phyloP scores from a whole-genome alignment of 2,113 vertebrate genomes.

The Cettia cetti region DNA sequence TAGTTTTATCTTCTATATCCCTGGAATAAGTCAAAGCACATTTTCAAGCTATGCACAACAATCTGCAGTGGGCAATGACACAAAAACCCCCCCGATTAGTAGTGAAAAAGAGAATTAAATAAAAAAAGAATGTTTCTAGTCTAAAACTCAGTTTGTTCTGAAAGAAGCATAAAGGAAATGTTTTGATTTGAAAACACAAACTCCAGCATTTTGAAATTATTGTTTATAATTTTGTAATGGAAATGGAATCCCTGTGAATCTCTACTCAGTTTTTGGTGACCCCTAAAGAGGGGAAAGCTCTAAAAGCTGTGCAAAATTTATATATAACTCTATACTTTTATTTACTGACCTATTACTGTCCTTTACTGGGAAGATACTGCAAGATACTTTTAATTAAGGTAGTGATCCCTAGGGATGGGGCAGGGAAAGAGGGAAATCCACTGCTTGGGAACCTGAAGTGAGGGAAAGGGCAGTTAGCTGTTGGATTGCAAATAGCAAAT shows the following conservation, averaged over 20 bases:
- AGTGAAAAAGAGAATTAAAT: neutral
- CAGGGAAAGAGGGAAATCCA: neutral
- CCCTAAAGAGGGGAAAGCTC: neutral
- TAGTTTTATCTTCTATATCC: neutral
- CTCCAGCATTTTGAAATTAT: neutral
- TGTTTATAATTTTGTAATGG: neutral
- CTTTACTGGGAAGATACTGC: neutral
- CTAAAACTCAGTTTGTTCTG: neutral
- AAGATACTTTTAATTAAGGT: neutral
- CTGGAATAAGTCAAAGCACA: neutral
- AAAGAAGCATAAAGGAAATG: neutral
- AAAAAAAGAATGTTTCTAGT: neutral
- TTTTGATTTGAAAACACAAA: neutral
- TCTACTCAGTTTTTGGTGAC: neutral
- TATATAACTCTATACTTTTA: neutral
- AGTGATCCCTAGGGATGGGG: neutral
- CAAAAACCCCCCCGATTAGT: rapidly evolving
- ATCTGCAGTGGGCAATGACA: neutral
- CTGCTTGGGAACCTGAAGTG: neutral
- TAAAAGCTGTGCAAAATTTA: neutral
- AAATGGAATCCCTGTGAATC: neutral
- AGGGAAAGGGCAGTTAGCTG: neutral
- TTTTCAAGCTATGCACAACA: neutral
- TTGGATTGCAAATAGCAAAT: neutral
- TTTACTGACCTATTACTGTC: neutral